Evolutionary conservation across 2,797 vertebrate species (phyloP), one percentile per base, ranked within the genome.

Genomic region (Labroides dimidiatus): DNA sequence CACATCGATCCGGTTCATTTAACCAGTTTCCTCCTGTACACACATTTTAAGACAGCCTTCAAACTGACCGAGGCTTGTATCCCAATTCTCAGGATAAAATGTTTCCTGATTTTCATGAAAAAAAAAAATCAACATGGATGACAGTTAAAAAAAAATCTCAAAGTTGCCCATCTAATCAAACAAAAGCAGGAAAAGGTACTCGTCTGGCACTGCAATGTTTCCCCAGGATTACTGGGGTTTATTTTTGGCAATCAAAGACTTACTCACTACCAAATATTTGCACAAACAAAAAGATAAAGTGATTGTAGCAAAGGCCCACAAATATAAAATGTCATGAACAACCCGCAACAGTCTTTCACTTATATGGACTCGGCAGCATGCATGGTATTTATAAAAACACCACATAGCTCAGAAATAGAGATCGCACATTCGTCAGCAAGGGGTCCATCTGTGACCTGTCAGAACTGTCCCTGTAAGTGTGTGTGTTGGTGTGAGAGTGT

Each of bases 371-470:
- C 79, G 68, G 85, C 81, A 79, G 86, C 94, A 94, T 95, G 94
- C 94, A 84, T 50, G 79, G 84, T 64, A 75, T 81, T 90, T 78
- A 80, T 80, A 83, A 87, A 85, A 87, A 86, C 80, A 87, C 80
- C 75, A 69, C 75, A 82, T 58, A 87, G 78, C 86, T 93, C 89
- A 86, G 92, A 93, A 93, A 93, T 92, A 91, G 84, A 92, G 88
- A 93, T 90, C 90, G 90, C 92, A 93, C 93, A 91, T 93, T 92
- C 69, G 69, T 87, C 78, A 57, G 72, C 68, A 77, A 69, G 79
- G 77, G 78, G 67, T 87, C 85, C 84, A 78, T 85, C 81, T 85
- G 78, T 64, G 80, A 87, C 62, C 79, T 75, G 71, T 85, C 84
- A 78, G 39, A 49, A 60, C 60, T 69, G 84, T 85, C 78, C 58